Conservation (phyloP, 2,888 invertebrate genomes). For the Sympetrum striolatum region DNA sequence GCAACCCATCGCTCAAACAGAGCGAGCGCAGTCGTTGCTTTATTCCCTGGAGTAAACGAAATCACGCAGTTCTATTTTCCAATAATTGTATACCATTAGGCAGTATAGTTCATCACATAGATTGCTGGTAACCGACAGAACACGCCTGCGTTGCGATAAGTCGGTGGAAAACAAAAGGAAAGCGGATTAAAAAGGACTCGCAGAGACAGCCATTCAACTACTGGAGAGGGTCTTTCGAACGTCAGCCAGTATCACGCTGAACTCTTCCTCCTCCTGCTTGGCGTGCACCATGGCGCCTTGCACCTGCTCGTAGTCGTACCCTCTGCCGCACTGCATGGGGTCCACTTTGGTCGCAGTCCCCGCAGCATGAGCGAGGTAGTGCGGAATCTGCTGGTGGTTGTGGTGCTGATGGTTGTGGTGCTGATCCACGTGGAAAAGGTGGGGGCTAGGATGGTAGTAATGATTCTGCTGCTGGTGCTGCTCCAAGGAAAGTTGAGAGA, state of each 20-base stretch:
- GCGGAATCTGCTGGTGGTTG: constrained; percentile 65
- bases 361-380: constrained; percentile 64
- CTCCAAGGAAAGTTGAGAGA: constrained; percentile 4
- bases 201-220: constrained; percentile 57
- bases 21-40: background rate
- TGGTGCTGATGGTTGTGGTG: constrained; percentile 56
- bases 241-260: constrained; percentile 87
- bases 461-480: constrained; percentile 45
- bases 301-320: constrained; percentile 5
- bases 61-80: too few species aligned
- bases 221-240: constrained; percentile 88
- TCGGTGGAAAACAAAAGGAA: too few species aligned
- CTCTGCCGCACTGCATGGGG: constrained; percentile 7
- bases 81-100: too few species aligned
- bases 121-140: too few species aligned
- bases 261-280: constrained; percentile 79
- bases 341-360: constrained; percentile 51
- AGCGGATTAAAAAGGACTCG: background rate
- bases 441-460: constrained; percentile 21
- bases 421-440: constrained; percentile 51
- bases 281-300: constrained; percentile 48
- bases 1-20: too few species aligned
- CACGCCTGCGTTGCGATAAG: too few species aligned
- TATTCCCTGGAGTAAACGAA: background rate
- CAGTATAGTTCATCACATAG: too few species aligned